Base-by-base conservation (phyloP, 2,888 invertebrate genomes). In the Sarcophaga subvicina region DNA sequence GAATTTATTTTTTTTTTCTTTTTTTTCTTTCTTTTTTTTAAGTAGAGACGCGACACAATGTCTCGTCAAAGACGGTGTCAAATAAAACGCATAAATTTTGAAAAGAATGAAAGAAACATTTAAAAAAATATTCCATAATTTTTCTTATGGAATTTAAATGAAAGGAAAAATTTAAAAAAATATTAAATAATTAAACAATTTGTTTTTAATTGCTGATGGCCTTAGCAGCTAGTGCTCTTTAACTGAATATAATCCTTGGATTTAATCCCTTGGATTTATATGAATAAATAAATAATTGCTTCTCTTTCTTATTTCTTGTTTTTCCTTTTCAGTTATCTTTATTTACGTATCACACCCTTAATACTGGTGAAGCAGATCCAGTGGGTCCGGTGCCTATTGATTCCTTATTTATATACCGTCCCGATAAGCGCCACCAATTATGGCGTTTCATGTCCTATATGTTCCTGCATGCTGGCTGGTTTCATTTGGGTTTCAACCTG, bases 371-470 rank as follows among this genome's bases (percentile, higher is more conserved):
- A 89, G 90, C 92, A 89, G 97, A 97, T 93, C 96, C 97, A 87
- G 96, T 97, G 79, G 98, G 98, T 83, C 98, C 98, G 20, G 97
- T 98, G 89, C 98, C 98, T 81, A 97, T 97, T 89, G 98, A 98
- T 94, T 98, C 98, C 83, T 96, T 98, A 90, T 97, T 99, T 92
- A 98, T 99, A 90, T 99, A 98, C 95, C 95, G 98, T 90, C 98
- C 98, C 71, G 98, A 98, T 95, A 96, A 97, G 92, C 95, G 98
- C 80, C 95, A 96, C 87, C 98, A 99, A 94, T 95, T 98, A 90
- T 99, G 98, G 98, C 96, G 98, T 93, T 99, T 98, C 94, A 94
- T 98, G 90, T 96, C 98, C 90, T 99, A 99, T 95, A 98, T 98
- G 96, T 97, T 98, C 91, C 96, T 99, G 91, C 99, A 99, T 94